Evolutionary conservation across 2,888 invertebrate species (phyloP).

Genomic region (Leucophenga montana): DNA sequence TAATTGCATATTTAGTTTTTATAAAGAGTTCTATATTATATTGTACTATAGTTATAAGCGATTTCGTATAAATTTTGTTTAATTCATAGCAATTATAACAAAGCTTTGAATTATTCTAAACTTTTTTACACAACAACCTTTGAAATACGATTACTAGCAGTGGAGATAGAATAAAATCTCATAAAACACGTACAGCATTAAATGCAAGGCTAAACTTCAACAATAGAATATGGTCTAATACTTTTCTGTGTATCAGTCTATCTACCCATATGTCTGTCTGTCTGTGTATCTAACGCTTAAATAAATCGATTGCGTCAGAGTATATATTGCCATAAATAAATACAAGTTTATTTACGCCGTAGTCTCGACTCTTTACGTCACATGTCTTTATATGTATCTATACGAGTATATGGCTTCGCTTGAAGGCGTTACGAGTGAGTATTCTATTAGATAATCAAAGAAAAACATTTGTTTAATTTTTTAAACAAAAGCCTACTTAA

Average conservation of each 20-base stretch:
- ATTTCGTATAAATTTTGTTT: too few species aligned
- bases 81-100: too few species aligned
- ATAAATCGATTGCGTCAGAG: too few species aligned
- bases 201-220: not conserved
- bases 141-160: not conserved
- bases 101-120: too few species aligned
- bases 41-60: too few species aligned
- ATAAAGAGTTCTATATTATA: too few species aligned
- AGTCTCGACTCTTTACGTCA: not conserved
- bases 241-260: not conserved
- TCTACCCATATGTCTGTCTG: not conserved
- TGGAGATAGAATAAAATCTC: not conserved
- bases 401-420: not conserved
- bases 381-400: not conserved
- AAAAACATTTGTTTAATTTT: constrained; percentile 55
- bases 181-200: constrained; percentile 13
- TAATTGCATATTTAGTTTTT: too few species aligned
- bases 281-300: not conserved
- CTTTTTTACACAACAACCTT: too few species aligned
- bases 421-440: not conserved
- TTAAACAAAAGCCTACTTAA: constrained; percentile 63
- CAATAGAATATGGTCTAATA: not conserved
- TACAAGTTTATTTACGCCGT: too few species aligned
- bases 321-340: too few species aligned
- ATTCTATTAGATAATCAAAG: constrained; percentile 54